These are phyloP conservation scores for Cochlearius cochlearius DNA, from an alignment of 2,113 vertebrate genomes.

Conservation along the genomic window DNA sequence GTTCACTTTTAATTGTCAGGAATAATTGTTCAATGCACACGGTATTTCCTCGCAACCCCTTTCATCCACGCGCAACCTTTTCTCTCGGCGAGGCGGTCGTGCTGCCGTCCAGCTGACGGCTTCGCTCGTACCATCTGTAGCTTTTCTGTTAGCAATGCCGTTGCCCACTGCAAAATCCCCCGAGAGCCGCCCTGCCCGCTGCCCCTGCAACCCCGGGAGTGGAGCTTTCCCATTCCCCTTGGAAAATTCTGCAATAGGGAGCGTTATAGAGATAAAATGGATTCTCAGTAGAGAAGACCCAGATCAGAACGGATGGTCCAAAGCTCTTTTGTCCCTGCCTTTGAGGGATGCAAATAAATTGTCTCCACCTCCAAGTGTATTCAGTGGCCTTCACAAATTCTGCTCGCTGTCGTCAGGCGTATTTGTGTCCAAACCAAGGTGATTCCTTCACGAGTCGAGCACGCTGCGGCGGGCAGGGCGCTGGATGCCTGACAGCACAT, in stretches of 20 bases:
- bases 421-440: neutral
- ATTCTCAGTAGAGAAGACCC: neutral
- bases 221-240: neutral
- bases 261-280: rapidly evolving
- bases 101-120: neutral
- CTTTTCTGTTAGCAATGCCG: neutral
- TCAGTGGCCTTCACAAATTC: neutral
- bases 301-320: rapidly evolving
- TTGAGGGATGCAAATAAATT: neutral
- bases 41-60: neutral
- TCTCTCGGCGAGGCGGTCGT: neutral
- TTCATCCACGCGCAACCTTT: rapidly evolving
- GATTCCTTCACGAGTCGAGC: neutral
- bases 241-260: neutral
- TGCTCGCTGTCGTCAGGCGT: neutral
- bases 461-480: neutral
- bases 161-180: neutral
- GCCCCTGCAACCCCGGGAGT: rapidly evolving
- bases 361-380: neutral
- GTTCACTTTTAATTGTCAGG: neutral
- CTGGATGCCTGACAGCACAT: neutral
- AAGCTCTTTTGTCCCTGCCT: neutral
- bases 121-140: neutral
- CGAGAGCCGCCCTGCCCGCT: rapidly evolving
- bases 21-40: neutral